Percentiles rank a stretch among this genome's conserved stretches.
phyloP scores from a whole-genome alignment of 2,888 invertebrate species.

The Boloria euphrosyne region DNA sequence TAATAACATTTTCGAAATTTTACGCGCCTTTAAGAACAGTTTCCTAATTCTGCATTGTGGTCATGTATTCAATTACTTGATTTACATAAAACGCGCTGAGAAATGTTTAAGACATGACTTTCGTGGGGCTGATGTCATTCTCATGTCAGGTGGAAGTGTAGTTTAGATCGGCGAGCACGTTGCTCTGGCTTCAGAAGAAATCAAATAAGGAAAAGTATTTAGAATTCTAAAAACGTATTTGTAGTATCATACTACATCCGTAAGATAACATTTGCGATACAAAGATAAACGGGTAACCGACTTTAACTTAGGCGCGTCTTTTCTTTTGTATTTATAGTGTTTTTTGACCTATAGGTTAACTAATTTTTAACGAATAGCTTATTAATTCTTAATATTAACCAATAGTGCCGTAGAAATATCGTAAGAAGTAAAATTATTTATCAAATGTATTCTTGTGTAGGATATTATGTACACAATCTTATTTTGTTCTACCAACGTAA shows the following conservation, averaged over 20 bases:
- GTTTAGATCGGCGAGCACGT: slow-evolving; percentile 45
- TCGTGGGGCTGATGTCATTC: slow-evolving; percentile 50
- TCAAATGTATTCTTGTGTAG: too few species aligned
- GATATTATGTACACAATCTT: too few species aligned
- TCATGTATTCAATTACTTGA: slow-evolving; percentile 16
- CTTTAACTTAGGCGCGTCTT: slow-evolving; percentile 12
- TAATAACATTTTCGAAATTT: slow-evolving; percentile 23
- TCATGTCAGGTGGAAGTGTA: slow-evolving; percentile 40
- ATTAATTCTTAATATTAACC: too few species aligned
- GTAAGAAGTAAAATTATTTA: too few species aligned
- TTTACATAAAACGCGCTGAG: slow-evolving; percentile 28
- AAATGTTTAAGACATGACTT: slow-evolving; percentile 41
- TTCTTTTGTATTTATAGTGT: slow-evolving; percentile 23
- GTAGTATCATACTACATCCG: slow-evolving; percentile 33
- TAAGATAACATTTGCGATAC: slow-evolving; percentile 34
- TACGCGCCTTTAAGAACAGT: slow-evolving; percentile 5
- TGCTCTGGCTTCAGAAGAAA: slow-evolving; percentile 42
- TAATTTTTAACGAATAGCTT: too few species aligned
- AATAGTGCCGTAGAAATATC: too few species aligned
- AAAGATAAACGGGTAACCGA: slow-evolving; percentile 24
- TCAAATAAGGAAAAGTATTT: slow-evolving; percentile 44
- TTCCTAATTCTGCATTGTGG: slow-evolving; percentile 20
- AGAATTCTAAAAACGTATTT: slow-evolving; percentile 42
- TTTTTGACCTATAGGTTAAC: background rate
- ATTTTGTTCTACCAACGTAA: too few species aligned